Base-by-base conservation (phyloP, 2,113 vertebrate genomes). In the Alosa alosa region DNA sequence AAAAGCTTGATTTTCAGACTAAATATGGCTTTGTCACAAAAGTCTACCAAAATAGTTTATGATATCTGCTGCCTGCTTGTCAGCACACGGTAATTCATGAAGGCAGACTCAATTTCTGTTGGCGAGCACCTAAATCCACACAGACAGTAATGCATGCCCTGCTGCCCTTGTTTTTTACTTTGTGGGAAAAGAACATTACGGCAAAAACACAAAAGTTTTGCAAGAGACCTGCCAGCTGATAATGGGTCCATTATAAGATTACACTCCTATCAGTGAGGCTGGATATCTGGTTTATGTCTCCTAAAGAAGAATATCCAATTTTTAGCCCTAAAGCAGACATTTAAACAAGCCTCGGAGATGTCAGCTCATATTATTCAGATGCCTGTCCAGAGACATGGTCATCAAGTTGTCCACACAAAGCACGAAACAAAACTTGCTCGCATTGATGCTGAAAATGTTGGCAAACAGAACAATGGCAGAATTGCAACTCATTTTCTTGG, bases 331-430 rank as follows among this genome's bases (percentile, higher is more conserved):
- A 92, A 91, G 86, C 90, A 90, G 90, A 90, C 82, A 88, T 89
- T 92, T 93, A 88, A 92, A 91, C 85, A 88, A 83, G 84, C 89
- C 89, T 92, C 64, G 11, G 81, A 87, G 84, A 85, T 90, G 91
- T 93, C 91, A 92, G 87, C 85, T 46, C 86, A 83, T 82, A 92
- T 92, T 90, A 89, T 88, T 86, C 85, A 60, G 90, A 92, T 91
- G 91, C 84, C 90, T 84, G 68, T 85, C 86, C 83, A 60, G 86
- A 91, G 93, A 92, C 85, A 83, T 87, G 90, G 91, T 92, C 86
- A 94, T 95, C 92, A 92, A 89, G 87, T 88, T 88, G 91, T 93
- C 90, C 90, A 90, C 90, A 91, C 87, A 89, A 89, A 87, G 89
- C 82, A 60, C 57, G 85, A 84, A 50, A 86, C 83, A 87, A 82